Conservation (phyloP, 2,888 invertebrate genomes). For the Diaperis boleti region DNA sequence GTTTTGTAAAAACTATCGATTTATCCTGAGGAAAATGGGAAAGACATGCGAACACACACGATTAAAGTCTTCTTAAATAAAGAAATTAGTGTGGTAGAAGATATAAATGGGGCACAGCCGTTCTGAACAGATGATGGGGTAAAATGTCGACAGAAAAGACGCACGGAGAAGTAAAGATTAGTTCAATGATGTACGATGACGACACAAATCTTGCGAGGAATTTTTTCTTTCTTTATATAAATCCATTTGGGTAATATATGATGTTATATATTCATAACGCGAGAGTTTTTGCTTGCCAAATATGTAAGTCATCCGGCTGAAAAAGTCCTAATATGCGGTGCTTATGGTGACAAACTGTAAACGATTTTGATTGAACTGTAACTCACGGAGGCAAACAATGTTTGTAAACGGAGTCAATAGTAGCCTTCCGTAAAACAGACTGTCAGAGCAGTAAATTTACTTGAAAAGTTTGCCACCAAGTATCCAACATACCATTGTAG, state of each 20-base stretch:
- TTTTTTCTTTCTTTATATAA: slow-evolving; percentile 18
- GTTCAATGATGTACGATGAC: slow-evolving; percentile 42
- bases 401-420: slow-evolving; percentile 15
- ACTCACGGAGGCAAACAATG: slow-evolving; percentile 6
- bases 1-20: slow-evolving; percentile 19
- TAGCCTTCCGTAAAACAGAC: slow-evolving; percentile 18
- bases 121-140: slow-evolving; percentile 42
- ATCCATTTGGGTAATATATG: slow-evolving; percentile 27
- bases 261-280: slow-evolving; percentile 3
- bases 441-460: slow-evolving; percentile 32
- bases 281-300: slow-evolving; percentile 20
- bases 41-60: slow-evolving; percentile 11
- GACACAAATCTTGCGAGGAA: slow-evolving; percentile 32
- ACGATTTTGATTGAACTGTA: neutral
- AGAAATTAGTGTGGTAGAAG: slow-evolving; percentile 42
- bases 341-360: too few relatives aligned
- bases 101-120: slow-evolving; percentile 42
- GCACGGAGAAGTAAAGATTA: slow-evolving; percentile 40
- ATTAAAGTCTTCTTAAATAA: slow-evolving; percentile 27
- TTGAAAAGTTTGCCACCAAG: slow-evolving; percentile 37
- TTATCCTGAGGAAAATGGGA: slow-evolving; percentile 5
- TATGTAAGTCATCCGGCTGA: slow-evolving; percentile 9
- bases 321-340: neutral
- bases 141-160: slow-evolving; percentile 36
- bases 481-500: slow-evolving; percentile 31